Base-by-base conservation (phyloP, 2,888 invertebrate genomes). In the Timema podura region DNA sequence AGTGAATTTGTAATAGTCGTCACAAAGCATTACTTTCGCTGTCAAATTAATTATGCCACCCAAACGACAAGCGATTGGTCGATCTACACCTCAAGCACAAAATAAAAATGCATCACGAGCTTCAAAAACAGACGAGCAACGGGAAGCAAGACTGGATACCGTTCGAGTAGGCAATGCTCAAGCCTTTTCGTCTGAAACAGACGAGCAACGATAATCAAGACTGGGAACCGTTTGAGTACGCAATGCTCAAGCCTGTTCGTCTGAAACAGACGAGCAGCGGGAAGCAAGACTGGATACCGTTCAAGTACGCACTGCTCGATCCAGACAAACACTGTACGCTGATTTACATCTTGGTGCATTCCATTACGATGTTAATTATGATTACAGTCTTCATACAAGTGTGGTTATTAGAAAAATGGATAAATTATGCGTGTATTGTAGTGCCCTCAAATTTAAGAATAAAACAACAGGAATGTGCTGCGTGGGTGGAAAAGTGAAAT, bases 61-160 rank as follows among this genome's bases (percentile, higher is more conserved):
- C 5, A 59, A 59, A 59, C 15, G 15, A 59, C 16, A 16, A 59
- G 9, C 59, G 16, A 49, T 49, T 49, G 13, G 49, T 10, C 49
- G 49, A 49, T 49, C 49, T 49, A 49, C 10, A 9, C 10, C 49
- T 10, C 59, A 59, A 59, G 59, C 15, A 59, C 16, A 59, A 59
- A 7, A 44, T 6, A 16, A 59, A 59, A 59, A 59, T 9, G 11
- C 16, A 59, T 59, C 59, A 59, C 59, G 59, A 59, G 59, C 15
- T 59, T 59, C 59, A 59, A 44, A 59, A 59, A 59, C 59, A 6
- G 59, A 59, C 59, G 30, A 59, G 59, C 59, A 16, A 59, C 59
- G 59, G 30, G 59, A 59, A 59, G 15, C 44, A 59, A 59, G 59
- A 49, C 49, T 49, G 49, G 49, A 49, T 10, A 49, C 13, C 49